Base-by-base conservation (phyloP, 37 sponge, comb jelly and placozoan species). In the Hormiphora californensis region DNA sequence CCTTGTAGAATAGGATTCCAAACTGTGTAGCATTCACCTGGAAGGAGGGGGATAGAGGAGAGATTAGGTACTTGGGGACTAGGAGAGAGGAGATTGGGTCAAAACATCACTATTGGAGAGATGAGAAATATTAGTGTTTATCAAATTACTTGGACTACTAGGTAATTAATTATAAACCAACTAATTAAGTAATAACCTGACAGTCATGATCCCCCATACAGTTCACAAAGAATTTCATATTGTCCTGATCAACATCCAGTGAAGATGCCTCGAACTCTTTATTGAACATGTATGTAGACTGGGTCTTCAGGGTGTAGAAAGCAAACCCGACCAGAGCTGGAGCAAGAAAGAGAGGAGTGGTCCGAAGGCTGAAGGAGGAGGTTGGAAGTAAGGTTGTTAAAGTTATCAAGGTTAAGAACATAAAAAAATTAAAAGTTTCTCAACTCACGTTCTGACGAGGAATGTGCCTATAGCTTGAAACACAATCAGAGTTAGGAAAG, bases 261-360 rank as follows among this genome's bases (percentile, higher is more conserved):
- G 61, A 30, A n/a, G n/a, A n/a, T n/a, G n/a, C n/a, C n/a, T n/a
- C n/a, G n/a, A n/a, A n/a, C n/a, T n/a, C n/a, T n/a, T n/a, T 57
- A 4, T 23, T 21, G 23, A 57, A 57, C 30, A 57, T 23, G 61
- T 57, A 57, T 23, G 61, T 57, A 30, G 30, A 28, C 30, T 57
- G 61, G 7, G 61, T 28, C 61, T 57, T 57, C 3, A 57, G 61
- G 3, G 61, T 57, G 9, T 28, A 23, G 4, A 57, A 5, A 4
- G n/a, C n/a, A 30, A 57, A 57, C 61, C 61, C 61, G 3, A 57
- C 23, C 61, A 57, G 61, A 19, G 61, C 61, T 57, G 61, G 61
- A 12, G 61, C 61, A 19, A 57, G n/a, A 12, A 57, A 57, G 17
- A 57, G n/a, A 57, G 61, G 61, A 4, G 61, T 57, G 61, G 30